These are phyloP conservation scores for Polia nebulosa DNA, from an alignment of 2,888 invertebrate species.

Conservation along the genomic window DNA sequence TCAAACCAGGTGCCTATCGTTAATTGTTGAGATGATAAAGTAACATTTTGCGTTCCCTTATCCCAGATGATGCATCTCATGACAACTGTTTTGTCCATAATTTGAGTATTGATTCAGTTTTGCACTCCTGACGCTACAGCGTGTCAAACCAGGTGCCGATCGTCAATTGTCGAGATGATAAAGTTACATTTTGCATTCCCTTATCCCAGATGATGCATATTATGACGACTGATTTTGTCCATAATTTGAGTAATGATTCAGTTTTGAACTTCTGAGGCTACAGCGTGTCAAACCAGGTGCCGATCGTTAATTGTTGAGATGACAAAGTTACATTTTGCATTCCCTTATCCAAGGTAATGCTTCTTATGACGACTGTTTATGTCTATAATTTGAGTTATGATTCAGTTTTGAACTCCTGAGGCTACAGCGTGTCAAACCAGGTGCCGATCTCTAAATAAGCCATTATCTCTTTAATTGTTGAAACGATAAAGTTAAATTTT, in stretches of 20 bases:
- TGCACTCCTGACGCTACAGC: background rate
- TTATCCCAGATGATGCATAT: constrained; percentile 31
- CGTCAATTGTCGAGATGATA: constrained; percentile 22
- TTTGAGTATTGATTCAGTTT: constrained; percentile 23
- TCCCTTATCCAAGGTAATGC: constrained; percentile 22
- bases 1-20: constrained; percentile 27
- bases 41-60: background rate
- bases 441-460: constrained; percentile 30
- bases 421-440: constrained; percentile 15
- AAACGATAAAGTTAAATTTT: constrained; percentile 1
- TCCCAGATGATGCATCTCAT: constrained; percentile 31
- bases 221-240: too few species aligned
- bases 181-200: background rate
- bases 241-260: constrained; percentile 27
- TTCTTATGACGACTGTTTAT: too few species aligned
- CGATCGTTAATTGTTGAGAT: constrained; percentile 25
- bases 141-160: constrained; percentile 27
- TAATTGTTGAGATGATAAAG: constrained; percentile 19
- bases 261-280: constrained; percentile 2
- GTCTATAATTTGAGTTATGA: constrained; percentile 28
- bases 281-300: constrained; percentile 27
- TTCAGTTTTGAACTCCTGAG: constrained; percentile 9
- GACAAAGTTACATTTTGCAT: background rate
- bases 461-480: constrained; percentile 32
- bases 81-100: too few species aligned